A percentile compares a stretch with the other conserved stretches of the same genome.
These are phyloP conservation scores for Diarsia rubi DNA, from an alignment of 2,888 invertebrate species.

Conservation along the genomic window DNA sequence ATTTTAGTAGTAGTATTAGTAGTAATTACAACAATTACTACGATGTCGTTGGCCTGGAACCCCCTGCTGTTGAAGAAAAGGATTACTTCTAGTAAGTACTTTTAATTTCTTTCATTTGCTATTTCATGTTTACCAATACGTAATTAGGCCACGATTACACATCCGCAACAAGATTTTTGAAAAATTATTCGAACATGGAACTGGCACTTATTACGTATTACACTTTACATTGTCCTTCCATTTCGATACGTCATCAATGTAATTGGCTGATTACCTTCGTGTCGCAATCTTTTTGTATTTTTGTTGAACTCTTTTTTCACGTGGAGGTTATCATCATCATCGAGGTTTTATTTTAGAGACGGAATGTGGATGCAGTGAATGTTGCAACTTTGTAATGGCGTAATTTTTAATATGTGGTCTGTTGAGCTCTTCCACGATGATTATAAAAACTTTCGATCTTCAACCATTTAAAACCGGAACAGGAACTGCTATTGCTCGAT, in stretches of 20 bases:
- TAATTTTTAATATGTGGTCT: neutral
- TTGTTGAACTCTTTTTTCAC: slow-evolving; percentile 61
- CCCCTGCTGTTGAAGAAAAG: slow-evolving; percentile 77
- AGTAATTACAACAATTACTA: slow-evolving; percentile 77
- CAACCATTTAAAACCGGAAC: neutral
- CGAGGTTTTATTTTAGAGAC: slow-evolving; percentile 26
- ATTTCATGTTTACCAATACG: slow-evolving; percentile 40
- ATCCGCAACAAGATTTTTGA: slow-evolving; percentile 16
- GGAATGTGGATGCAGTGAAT: slow-evolving; percentile 1
- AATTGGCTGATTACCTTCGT: slow-evolving; percentile 68
- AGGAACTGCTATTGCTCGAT: neutral
- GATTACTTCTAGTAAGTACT: slow-evolving; percentile 80
- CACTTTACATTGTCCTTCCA: slow-evolving; percentile 65
- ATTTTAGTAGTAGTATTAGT: slow-evolving; percentile 91
- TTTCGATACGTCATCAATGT: slow-evolving; percentile 67
- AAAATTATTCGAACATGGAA: slow-evolving; percentile 31
- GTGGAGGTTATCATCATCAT: slow-evolving; percentile 49
- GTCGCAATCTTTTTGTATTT: slow-evolving; percentile 63
- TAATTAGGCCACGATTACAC: slow-evolving; percentile 16
- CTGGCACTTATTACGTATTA: slow-evolving; percentile 47
- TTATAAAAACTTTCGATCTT: neutral
- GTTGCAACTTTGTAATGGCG: slow-evolving; percentile 13
- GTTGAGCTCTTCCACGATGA: neutral
- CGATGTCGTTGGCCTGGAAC: slow-evolving; percentile 78
- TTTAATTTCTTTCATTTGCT: slow-evolving; percentile 33